Percentiles rank a stretch among this genome's conserved stretches.
Evolutionary conservation across 2,888 invertebrate genomes (phyloP).

Genomic region (Chirona hameri): DNA sequence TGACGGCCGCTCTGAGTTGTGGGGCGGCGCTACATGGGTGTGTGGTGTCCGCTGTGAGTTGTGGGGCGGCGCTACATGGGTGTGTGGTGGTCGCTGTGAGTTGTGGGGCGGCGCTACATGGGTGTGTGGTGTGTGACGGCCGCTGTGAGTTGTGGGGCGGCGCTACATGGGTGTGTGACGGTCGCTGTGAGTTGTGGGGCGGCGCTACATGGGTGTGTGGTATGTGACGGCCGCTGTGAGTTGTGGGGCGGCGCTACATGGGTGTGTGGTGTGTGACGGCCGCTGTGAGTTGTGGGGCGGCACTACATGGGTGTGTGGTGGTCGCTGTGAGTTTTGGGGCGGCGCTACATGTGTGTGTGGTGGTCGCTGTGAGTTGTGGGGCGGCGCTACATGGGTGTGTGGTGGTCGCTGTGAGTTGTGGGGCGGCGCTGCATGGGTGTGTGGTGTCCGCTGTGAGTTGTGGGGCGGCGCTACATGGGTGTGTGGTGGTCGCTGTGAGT

Average conservation of each 20-base stretch:
- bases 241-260: neutral
- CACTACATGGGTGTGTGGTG: neutral
- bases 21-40: neutral
- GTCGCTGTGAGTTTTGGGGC: no score
- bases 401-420: no score
- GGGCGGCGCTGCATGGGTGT: neutral
- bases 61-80: neutral
- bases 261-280: neutral
- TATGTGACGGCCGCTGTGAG: no score
- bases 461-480: neutral
- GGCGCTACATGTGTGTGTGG: neutral
- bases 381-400: neutral
- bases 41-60: neutral
- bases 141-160: no score
- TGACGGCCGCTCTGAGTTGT: no score
- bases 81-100: no score
- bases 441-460: neutral
- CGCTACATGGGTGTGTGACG: neutral
- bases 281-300: no score
- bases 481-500: no score
- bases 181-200: no score
- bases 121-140: neutral
- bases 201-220: neutral
- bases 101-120: neutral
- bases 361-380: no score